Conservation (phyloP, 2,797 vertebrate species). For the Bovichtus variegatus region DNA sequence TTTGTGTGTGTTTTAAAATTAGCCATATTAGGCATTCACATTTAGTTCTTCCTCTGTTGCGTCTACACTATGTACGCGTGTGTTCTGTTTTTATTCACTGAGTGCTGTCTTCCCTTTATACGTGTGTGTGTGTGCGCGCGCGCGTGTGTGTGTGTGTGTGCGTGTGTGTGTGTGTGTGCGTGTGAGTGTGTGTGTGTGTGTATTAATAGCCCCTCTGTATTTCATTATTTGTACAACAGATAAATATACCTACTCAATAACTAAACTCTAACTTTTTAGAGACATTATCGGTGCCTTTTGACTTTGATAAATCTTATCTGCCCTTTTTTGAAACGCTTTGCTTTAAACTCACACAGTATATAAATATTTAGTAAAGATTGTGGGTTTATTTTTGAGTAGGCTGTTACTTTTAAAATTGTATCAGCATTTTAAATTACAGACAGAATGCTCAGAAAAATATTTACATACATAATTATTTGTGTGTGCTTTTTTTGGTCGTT, state of each 20-base stretch:
- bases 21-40: constrained; percentile 28
- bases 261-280: constrained; percentile 38
- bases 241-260: constrained; percentile 36
- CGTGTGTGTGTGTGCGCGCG: constrained; percentile 27
- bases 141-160: constrained; percentile 34
- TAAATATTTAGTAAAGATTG: constrained; percentile 39
- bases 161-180: constrained; percentile 34
- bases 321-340: constrained; percentile 27
- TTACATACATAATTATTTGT: neutral
- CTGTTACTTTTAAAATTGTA: constrained; percentile 33
- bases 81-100: constrained; percentile 50
- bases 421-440: constrained; percentile 31
- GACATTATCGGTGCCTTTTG: constrained; percentile 9
- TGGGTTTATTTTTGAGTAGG: constrained; percentile 24
- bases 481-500: constrained; percentile 10
- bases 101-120: constrained; percentile 36
- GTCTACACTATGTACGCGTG: constrained; percentile 31
- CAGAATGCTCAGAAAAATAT: constrained; percentile 25
- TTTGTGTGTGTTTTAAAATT: constrained; percentile 53
- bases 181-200: constrained; percentile 39
- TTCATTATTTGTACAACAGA: constrained; percentile 51
- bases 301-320: constrained; percentile 19
- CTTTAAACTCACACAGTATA: constrained; percentile 35
- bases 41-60: constrained; percentile 43
- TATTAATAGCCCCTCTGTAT: constrained; percentile 49